Evolutionary conservation across 2,888 invertebrate genomes (phyloP), one percentile per base, ranked within the genome.

Genomic region (Heliconius sara): DNA sequence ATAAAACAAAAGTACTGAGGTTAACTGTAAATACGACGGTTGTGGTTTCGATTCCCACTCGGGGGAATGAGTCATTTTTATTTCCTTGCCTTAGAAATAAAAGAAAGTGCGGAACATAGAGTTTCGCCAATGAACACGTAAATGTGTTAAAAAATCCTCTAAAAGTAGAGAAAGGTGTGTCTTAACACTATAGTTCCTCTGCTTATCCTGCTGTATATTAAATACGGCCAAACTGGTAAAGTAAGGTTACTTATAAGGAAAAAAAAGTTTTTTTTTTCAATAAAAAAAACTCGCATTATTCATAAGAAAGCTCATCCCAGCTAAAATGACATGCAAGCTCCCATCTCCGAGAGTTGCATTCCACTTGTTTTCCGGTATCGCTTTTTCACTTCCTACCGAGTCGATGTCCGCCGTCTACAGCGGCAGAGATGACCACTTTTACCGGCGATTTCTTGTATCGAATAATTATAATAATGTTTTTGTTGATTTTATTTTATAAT

Each of bases 311-410:
- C 72, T 73, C 73, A 57, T 72, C 30, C n/a, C 13, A 73, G 73
- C 72, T 30, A 60, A 74, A 43, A 68, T 79, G 57, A 60, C 25
- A 80, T 68, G 68, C 73, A 77, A 77, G 72, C 73, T 47, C 39
- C 60, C 57, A 60, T 60, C 72, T 80, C 71, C 22, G 34, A 34
- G 77, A 77, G 76, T 76, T 67, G 79, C 81, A 80, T 80, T 77
- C 81, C 80, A 83, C 73, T 9, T 19, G 78, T 79, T 88, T 86
- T 91, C 91, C 92, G 91, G 88, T 81, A 83, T 74, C 82, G 80
- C 86, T 92, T 92, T 91, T 92, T 93, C 89, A 86, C 85, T 91
- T 92, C 91, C 92, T 86, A 78, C 68, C 81, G 75, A 82, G 82
- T 81, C 76, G 77, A n/a, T 80, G 80, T 82, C 43, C 74, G 74